These are phyloP conservation scores for Thomomys bottae DNA, from an alignment of 2,113 vertebrate genomes.

Conservation along the genomic window DNA sequence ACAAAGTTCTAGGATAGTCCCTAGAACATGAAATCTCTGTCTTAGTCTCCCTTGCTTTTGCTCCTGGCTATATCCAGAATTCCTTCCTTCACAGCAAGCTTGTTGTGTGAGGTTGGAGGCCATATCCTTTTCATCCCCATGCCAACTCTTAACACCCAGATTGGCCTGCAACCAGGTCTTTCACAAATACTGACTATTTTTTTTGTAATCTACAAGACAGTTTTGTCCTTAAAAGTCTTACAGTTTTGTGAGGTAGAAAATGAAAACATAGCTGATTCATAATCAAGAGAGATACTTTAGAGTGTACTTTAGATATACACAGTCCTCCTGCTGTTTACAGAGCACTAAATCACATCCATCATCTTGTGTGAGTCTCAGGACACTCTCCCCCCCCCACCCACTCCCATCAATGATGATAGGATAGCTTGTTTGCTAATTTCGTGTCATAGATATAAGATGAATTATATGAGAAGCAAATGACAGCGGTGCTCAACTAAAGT, in stretches of 20 bases:
- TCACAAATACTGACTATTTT: no score
- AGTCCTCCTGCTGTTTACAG: background rate
- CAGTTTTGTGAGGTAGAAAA: background rate
- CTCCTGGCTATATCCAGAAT: background rate
- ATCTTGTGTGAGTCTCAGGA: background rate
- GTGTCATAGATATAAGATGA: background rate
- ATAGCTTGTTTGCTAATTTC: background rate
- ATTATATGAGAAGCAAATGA: background rate
- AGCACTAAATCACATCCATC: background rate
- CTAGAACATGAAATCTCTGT: background rate
- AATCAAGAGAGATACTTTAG: background rate
- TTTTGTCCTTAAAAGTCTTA: background rate
- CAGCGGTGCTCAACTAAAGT: background rate
- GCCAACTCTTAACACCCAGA: background rate
- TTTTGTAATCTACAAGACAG: background rate
- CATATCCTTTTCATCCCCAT: background rate
- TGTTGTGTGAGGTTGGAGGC: background rate
- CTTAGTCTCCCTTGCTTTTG: background rate
- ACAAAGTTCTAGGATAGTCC: background rate
- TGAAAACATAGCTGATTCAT: background rate
- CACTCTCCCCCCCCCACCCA: background rate
- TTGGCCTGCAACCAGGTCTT: background rate
- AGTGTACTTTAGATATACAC: rapidly evolving
- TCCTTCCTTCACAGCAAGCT: background rate
- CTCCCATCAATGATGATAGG: background rate